A percentile compares a stretch with the other conserved stretches of the same genome.
Evolutionary conservation across 2,113 vertebrate genomes (phyloP).

Genomic region (Upupa epops): DNA sequence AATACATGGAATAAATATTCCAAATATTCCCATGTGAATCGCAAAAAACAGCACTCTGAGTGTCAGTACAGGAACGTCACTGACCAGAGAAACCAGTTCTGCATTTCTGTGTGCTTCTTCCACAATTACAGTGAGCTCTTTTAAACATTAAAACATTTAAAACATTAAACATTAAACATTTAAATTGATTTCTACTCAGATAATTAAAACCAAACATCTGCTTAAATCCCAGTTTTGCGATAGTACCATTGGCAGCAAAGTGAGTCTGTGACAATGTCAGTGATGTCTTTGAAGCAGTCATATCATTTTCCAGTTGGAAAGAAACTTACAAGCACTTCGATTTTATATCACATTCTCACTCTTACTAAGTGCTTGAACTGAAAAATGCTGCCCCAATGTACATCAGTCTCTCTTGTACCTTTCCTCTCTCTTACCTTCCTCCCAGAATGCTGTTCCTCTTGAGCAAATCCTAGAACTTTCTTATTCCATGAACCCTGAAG

Average conservation of each 20-base stretch:
- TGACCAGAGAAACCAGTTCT: not conserved
- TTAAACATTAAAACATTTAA: not conserved
- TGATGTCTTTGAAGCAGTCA: not conserved
- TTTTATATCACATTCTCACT: not conserved
- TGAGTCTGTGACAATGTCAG: not conserved
- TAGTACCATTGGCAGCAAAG: not conserved
- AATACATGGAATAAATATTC: not conserved
- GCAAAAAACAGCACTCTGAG: not conserved
- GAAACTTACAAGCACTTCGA: not conserved
- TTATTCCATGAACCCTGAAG: not conserved
- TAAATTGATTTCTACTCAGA: not conserved
- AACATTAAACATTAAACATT: not conserved
- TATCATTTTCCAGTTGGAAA: not conserved
- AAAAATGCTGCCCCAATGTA: not conserved
- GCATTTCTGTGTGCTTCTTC: not conserved
- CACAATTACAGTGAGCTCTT: not conserved
- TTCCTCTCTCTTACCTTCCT: not conserved
- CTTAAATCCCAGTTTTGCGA: not conserved
- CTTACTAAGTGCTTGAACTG: not conserved
- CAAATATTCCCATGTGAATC: not conserved
- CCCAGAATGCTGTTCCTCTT: not conserved
- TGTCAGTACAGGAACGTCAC: not conserved
- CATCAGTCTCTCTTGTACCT: not conserved
- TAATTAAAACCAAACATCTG: not conserved
- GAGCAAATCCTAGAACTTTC: not conserved